These are phyloP conservation scores for Halcyon malimbica DNA, from an alignment of 2,113 vertebrate genomes.

Conservation along the genomic window DNA sequence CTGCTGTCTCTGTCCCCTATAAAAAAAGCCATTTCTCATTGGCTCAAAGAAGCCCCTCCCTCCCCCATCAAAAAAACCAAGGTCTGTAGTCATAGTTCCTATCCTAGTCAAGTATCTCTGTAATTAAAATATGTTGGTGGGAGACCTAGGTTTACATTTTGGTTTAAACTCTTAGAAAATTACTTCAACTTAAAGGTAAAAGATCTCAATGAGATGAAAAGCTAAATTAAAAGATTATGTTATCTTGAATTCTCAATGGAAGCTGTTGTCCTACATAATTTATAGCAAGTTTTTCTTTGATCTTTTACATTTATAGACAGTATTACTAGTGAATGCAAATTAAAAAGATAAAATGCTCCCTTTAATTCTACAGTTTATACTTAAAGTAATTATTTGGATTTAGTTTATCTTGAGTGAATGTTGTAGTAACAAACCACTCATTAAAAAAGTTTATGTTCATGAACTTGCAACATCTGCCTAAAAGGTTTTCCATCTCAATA, in stretches of 20 bases:
- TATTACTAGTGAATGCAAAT: slow-evolving; percentile 4
- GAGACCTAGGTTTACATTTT: background rate
- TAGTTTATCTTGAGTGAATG: background rate
- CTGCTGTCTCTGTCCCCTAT: background rate
- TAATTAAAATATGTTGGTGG: background rate
- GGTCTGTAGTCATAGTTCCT: background rate
- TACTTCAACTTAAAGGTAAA: background rate
- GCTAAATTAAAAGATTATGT: background rate
- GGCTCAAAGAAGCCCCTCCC: background rate
- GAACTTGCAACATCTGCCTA: background rate
- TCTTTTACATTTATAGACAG: slow-evolving; percentile 25
- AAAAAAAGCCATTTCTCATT: background rate
- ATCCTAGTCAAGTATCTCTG: background rate
- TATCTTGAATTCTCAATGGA: slow-evolving; percentile 26
- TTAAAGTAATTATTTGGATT: slow-evolving; percentile 39
- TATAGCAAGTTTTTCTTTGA: slow-evolving; percentile 45
- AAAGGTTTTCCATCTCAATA: background rate
- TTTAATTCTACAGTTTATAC: slow-evolving; percentile 1
- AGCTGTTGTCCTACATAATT: slow-evolving; percentile 40
- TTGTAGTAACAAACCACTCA: background rate
- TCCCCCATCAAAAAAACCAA: background rate
- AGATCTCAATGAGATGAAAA: background rate
- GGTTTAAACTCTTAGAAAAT: background rate
- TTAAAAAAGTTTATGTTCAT: background rate
- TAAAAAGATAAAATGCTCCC: background rate